Conservation (phyloP, 2,797 vertebrate genomes). For the Macropus fuliginosus region DNA sequence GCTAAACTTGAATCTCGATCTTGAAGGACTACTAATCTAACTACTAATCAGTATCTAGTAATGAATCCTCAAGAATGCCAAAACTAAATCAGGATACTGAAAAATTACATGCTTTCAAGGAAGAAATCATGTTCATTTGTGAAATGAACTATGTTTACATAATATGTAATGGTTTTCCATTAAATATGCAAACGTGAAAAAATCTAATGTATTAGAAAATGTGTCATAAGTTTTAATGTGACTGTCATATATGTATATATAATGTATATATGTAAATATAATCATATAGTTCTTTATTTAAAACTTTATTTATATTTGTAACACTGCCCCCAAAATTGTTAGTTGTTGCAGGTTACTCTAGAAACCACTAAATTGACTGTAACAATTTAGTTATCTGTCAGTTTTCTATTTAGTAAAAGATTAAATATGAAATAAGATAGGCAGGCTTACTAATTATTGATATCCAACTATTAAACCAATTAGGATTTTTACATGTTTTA, state of each 20-base stretch:
- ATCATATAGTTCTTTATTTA: constrained; percentile 26
- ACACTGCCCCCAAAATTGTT: not conserved
- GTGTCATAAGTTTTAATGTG: not conserved
- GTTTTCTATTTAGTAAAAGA: constrained; percentile 27
- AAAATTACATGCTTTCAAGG: constrained; percentile 89
- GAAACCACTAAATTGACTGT: not conserved
- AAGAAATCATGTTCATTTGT: constrained; percentile 28
- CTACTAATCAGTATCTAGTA: constrained; percentile 85
- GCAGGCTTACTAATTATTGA: not conserved
- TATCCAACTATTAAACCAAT: not conserved
- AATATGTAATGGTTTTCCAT: constrained; percentile 33
- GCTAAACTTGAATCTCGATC: too few species aligned
- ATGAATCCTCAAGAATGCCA: constrained; percentile 79
- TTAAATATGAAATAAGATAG: not conserved
- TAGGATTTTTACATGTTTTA: not conserved
- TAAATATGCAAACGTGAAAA: constrained; percentile 20
- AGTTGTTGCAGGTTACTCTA: constrained; percentile 5
- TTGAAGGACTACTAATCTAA: constrained; percentile 49
- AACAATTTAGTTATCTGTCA: not conserved
- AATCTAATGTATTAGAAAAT: constrained; percentile 28
- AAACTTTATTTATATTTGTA: constrained; percentile 2
- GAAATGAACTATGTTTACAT: constrained; percentile 41
- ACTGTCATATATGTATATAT: too few species aligned
- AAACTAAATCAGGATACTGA: constrained; percentile 87
- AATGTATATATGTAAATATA: constrained; percentile 9